phyloP scores from a whole-genome alignment of 2,888 invertebrate species.

The Scrobipalpa atriplicella region DNA sequence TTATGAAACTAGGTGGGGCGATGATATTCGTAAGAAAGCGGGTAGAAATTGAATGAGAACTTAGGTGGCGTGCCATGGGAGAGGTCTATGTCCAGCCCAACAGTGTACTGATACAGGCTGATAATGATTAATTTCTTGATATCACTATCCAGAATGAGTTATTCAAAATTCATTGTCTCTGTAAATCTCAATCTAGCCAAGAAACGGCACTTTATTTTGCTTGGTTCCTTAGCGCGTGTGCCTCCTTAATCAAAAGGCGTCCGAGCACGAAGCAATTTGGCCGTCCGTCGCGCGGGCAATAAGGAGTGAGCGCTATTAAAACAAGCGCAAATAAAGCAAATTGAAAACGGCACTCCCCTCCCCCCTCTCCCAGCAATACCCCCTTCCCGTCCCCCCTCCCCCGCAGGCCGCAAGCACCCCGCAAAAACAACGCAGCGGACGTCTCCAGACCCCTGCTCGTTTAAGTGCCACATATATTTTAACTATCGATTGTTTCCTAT shows the following conservation, averaged over 20 bases:
- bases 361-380: conserved; percentile 48
- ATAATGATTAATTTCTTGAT: too few species aligned
- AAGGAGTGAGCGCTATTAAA: conserved; percentile 80
- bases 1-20: too few species aligned
- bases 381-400: conserved; percentile 35
- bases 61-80: too few species aligned
- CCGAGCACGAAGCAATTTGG: conserved; percentile 80
- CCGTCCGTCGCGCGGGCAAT: conserved; percentile 70
- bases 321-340: conserved; percentile 82
- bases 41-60: too few species aligned
- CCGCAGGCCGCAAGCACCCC: conserved; percentile 48
- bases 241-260: conserved; percentile 78
- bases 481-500: conserved; percentile 33
- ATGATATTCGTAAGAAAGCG: too few species aligned
- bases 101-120: too few species aligned
- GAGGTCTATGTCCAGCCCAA: too few species aligned
- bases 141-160: background rate
- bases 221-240: conserved; percentile 52
- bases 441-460: conserved; percentile 56
- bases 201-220: conserved; percentile 58
- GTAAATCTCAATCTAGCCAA: background rate
- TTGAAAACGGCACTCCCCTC: conserved; percentile 76
- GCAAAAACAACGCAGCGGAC: conserved; percentile 66
- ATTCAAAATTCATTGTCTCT: background rate
- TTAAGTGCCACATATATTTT: conserved; percentile 51